A percentile compares a stretch with the other conserved stretches of the same genome.
Conservation (phyloP, 2,797 vertebrate species). For the Sebastes hubbsi region DNA sequence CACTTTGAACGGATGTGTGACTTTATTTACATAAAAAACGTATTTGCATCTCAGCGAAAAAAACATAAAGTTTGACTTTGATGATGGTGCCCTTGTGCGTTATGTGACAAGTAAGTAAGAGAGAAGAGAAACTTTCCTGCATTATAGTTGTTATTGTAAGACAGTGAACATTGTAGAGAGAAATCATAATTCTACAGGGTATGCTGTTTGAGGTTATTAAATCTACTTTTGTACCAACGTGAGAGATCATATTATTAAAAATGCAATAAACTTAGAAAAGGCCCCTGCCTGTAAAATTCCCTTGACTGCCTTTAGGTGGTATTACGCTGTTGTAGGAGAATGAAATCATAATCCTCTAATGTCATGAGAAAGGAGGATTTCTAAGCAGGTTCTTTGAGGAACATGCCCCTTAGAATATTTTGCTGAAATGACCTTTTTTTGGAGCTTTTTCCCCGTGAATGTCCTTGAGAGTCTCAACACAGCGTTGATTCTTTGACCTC, state of each 20-base stretch:
- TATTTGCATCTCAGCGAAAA: conserved; percentile 53
- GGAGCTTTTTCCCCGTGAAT: neutral
- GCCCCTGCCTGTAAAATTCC: neutral
- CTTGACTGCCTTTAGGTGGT: conserved; percentile 1
- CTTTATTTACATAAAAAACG: conserved; percentile 69
- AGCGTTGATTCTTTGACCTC: conserved; percentile 24
- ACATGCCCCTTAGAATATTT: neutral
- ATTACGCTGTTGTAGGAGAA: conserved; percentile 3
- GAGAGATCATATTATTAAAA: neutral
- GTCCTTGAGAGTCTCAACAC: conserved; percentile 6
- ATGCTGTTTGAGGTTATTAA: neutral
- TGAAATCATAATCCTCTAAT: conserved; percentile 8
- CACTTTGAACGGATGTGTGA: conserved; percentile 45
- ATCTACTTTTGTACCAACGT: conserved; percentile 14
- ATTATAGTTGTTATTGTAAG: neutral
- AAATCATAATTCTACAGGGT: neutral
- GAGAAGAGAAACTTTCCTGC: neutral
- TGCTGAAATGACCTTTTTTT: conserved; percentile 12
- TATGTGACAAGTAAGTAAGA: neutral
- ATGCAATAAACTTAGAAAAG: neutral
- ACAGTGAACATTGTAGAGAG: neutral
- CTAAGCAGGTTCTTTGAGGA: neutral
- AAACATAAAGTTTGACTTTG: conserved; percentile 56
- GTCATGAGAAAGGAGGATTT: conserved; percentile 4
- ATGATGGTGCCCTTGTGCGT: conserved; percentile 47